phyloP scores from a whole-genome alignment of 2,113 vertebrate genomes.

The Hiodon alosoides region DNA sequence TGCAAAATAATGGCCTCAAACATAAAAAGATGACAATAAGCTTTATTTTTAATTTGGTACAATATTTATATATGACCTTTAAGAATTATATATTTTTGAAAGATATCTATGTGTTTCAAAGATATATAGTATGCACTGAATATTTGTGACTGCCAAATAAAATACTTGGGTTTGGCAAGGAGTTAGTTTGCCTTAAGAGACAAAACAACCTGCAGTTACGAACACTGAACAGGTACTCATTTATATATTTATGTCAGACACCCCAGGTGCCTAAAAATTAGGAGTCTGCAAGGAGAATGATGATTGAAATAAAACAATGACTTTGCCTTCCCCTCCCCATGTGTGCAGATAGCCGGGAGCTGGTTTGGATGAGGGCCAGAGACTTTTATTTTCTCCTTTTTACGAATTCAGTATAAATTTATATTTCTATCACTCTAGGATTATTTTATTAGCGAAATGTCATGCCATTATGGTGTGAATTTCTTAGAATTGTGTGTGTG shows the following conservation, averaged over 20 bases:
- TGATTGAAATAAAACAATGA: not conserved
- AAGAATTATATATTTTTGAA: no score
- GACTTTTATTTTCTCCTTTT: not conserved
- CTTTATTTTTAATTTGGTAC: no score
- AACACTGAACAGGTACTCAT: not conserved
- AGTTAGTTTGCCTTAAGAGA: slow-evolving; percentile 3
- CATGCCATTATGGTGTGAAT: no score
- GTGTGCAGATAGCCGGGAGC: slow-evolving; percentile 11
- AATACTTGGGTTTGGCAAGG: not conserved
- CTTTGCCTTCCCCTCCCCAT: not conserved
- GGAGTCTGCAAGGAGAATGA: not conserved
- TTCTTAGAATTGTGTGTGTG: no score
- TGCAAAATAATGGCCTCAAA: no score
- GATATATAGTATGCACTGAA: no score
- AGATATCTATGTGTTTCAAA: no score
- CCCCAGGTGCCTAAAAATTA: not conserved
- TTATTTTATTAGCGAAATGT: not conserved
- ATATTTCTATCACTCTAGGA: not conserved
- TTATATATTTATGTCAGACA: not conserved
- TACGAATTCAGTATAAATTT: not conserved
- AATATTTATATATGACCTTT: no score
- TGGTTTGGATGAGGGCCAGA: not conserved
- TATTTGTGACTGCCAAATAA: not conserved
- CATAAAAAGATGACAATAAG: no score
- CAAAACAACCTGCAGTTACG: slow-evolving; percentile 6